Evolutionary conservation across 2,113 vertebrate genomes (phyloP).

Genomic region (Psilopsiagon aurifrons): DNA sequence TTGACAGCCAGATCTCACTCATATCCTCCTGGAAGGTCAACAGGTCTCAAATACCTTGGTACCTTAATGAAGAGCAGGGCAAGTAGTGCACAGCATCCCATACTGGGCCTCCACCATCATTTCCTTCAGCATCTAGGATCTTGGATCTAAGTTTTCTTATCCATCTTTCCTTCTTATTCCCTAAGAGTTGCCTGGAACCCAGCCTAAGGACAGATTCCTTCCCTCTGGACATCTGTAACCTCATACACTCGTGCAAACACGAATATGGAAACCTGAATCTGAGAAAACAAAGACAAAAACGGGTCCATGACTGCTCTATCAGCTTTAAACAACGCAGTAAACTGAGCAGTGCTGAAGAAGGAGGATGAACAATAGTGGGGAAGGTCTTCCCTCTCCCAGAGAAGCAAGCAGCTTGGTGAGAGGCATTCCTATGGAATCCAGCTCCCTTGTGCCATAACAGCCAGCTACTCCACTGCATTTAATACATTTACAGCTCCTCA

Average conservation of each 20-base stretch:
- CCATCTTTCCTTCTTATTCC: neutral
- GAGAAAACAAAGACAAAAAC: neutral
- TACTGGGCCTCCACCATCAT: neutral
- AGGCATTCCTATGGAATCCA: neutral
- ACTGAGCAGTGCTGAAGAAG: neutral
- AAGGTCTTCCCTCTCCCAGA: neutral
- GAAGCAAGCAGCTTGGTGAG: neutral
- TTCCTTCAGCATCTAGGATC: neutral
- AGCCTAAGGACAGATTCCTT: neutral
- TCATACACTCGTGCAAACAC: fast-evolving
- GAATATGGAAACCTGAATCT: neutral
- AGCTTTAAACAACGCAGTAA: neutral
- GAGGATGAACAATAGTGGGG: neutral
- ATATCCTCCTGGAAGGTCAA: neutral
- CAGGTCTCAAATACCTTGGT: neutral
- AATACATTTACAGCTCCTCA: constrained; percentile 48
- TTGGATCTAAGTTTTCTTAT: neutral
- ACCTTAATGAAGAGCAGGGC: neutral
- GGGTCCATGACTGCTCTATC: neutral
- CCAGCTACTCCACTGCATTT: neutral
- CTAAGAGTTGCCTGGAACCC: neutral
- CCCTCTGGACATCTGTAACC: neutral
- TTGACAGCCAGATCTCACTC: neutral
- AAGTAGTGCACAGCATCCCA: fast-evolving
- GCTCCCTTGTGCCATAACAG: neutral